phyloP scores from a whole-genome alignment of 2,888 invertebrate genomes.

The Pyralis farinalis region DNA sequence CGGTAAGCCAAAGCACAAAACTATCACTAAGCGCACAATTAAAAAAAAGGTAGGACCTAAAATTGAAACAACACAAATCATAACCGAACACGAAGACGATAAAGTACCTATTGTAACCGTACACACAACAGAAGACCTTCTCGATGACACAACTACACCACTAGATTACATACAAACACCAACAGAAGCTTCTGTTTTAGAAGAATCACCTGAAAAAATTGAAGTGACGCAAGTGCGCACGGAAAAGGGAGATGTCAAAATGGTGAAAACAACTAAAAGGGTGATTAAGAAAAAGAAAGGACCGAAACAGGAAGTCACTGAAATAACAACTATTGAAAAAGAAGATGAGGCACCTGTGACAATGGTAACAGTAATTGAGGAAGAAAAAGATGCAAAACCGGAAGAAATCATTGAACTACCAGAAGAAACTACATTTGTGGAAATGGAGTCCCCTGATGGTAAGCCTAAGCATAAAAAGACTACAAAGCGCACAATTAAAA shows the following conservation, averaged over 20 bases:
- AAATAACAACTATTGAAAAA: conserved; percentile 22
- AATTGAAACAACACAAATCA: conserved; percentile 21
- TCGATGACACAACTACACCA: conserved; percentile 45
- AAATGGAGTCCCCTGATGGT: conserved; percentile 34
- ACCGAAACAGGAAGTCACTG: conserved; percentile 27
- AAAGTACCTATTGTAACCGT: conserved; percentile 27
- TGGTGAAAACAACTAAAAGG: conserved; percentile 30
- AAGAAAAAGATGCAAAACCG: conserved; percentile 15
- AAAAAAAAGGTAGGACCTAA: conserved; percentile 41
- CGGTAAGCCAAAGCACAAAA: conserved; percentile 18
- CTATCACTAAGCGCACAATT: conserved; percentile 29
- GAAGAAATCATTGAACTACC: conserved; percentile 27
- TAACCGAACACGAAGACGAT: conserved; percentile 50
- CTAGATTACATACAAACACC: conserved; percentile 44
- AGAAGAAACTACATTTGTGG: conserved; percentile 24
- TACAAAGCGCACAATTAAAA: conserved; percentile 21
- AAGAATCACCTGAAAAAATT: conserved; percentile 39
- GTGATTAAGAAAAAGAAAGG: conserved; percentile 26
- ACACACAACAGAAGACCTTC: conserved; percentile 25
- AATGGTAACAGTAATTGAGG: conserved; percentile 23
- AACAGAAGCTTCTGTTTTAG: conserved; percentile 32
- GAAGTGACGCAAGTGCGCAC: conserved; percentile 23
- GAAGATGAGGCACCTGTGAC: conserved; percentile 22
- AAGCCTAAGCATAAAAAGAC: conserved; percentile 27
- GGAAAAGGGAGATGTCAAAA: conserved; percentile 34